Percentiles rank a stretch among this genome's conserved stretches.
Evolutionary conservation across 2,113 vertebrate genomes (phyloP).

Genomic region (Regulus satrapa): DNA sequence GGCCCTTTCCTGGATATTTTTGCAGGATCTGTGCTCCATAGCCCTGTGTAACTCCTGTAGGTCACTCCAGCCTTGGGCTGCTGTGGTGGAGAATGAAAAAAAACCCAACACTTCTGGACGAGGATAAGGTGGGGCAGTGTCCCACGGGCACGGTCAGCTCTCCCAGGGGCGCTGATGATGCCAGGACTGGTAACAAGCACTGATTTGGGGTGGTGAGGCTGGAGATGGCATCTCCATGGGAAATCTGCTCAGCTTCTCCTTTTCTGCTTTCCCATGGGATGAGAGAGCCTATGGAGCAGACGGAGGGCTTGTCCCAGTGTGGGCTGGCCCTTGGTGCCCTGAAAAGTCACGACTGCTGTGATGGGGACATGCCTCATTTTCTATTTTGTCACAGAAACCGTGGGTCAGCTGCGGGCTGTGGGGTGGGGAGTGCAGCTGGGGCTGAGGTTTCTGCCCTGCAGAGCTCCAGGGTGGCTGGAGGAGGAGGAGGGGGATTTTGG

Average conservation of each 20-base stretch:
- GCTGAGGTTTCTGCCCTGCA: neutral
- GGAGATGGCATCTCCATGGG: neutral
- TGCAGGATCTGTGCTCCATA: neutral
- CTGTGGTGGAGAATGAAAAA: no score
- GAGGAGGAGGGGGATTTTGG: neutral
- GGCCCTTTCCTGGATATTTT: neutral
- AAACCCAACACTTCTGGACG: rapidly evolving
- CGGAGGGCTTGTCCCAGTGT: rapidly evolving
- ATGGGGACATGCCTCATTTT: rapidly evolving
- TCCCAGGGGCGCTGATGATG: neutral
- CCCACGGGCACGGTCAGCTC: rapidly evolving
- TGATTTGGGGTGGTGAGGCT: neutral
- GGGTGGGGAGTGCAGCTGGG: neutral
- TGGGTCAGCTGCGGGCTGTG: neutral
- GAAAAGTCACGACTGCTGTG: rapidly evolving
- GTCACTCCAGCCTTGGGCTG: neutral
- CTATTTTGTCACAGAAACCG: neutral
- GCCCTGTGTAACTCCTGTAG: neutral
- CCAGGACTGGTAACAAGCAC: neutral
- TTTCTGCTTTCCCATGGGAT: neutral
- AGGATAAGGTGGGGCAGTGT: neutral
- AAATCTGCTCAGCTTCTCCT: neutral
- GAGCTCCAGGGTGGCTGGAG: neutral
- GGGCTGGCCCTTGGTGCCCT: neutral
- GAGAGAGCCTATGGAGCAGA: neutral